These are phyloP conservation scores for Microtus richardsoni DNA, from an alignment of 2,113 vertebrate genomes.

Conservation along the genomic window DNA sequence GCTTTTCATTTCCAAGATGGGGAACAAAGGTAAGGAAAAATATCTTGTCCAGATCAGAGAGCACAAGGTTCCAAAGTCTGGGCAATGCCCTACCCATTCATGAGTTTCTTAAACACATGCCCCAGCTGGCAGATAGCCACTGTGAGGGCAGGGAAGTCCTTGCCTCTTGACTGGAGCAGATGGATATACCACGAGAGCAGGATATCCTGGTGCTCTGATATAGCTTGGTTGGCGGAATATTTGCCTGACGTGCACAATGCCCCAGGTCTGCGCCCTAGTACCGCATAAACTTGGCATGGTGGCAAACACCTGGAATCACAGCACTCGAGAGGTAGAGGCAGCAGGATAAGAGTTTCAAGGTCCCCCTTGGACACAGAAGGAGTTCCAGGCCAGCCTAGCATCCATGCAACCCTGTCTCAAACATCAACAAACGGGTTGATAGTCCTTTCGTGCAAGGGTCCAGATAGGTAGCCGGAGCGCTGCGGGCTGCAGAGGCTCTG, in stretches of 20 bases:
- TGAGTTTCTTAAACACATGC: not conserved
- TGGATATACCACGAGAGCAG: fast-evolving
- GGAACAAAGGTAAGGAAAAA: not conserved
- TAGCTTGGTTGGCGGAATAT: not conserved
- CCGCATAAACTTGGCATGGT: not conserved
- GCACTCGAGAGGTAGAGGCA: not conserved
- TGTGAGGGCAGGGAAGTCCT: not conserved
- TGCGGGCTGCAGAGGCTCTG: not conserved
- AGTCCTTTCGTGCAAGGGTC: not conserved
- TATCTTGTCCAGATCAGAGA: not conserved
- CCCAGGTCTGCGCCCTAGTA: not conserved
- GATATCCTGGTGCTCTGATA: not conserved
- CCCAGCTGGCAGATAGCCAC: not conserved
- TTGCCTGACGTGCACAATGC: not conserved
- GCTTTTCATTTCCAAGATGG: not conserved
- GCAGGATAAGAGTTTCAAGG: not conserved
- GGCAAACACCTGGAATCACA: not conserved
- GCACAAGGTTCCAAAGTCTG: not conserved
- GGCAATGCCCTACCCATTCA: not conserved
- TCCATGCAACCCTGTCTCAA: not conserved
- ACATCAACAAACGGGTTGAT: not conserved
- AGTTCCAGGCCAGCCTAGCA: not conserved
- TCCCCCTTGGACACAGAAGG: not conserved
- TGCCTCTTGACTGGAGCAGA: not conserved
- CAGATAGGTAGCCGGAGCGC: not conserved